These are phyloP conservation scores for Habrosyne pyritoides DNA, from an alignment of 2,888 invertebrate genomes.

Conservation along the genomic window DNA sequence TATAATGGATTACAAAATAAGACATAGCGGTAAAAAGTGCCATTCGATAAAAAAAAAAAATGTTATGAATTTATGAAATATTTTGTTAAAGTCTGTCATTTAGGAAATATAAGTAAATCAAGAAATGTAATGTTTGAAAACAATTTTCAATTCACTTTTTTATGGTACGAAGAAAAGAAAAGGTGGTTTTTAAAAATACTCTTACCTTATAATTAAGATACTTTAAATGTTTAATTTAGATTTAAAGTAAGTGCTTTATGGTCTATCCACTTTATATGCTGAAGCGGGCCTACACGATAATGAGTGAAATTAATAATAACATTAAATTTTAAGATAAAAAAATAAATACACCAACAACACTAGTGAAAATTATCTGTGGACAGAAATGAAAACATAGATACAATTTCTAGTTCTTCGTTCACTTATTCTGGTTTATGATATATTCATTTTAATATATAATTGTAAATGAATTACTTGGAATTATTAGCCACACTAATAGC, in stretches of 20 bases:
- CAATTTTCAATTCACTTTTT: too few relatives aligned
- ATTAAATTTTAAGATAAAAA: too few relatives aligned
- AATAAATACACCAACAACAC: background rate
- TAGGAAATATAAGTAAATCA: too few relatives aligned
- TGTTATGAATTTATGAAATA: too few relatives aligned
- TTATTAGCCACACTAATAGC: too few relatives aligned
- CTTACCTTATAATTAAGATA: slow-evolving; percentile 40
- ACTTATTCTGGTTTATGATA: too few relatives aligned
- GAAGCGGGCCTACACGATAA: slow-evolving; percentile 17
- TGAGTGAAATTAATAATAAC: too few relatives aligned
- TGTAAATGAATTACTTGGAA: too few relatives aligned
- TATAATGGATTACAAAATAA: background rate
- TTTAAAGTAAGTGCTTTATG: slow-evolving; percentile 22
- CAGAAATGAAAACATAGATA: too few relatives aligned
- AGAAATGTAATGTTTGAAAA: too few relatives aligned
- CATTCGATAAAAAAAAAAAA: background rate
- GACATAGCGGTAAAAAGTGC: background rate
- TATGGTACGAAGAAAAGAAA: slow-evolving; percentile 29
- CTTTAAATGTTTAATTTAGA: slow-evolving; percentile 16
- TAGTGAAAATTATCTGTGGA: background rate
- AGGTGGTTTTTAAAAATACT: slow-evolving; percentile 46
- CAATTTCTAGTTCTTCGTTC: background rate
- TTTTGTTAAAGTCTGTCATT: too few relatives aligned
- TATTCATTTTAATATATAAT: too few relatives aligned
- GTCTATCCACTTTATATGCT: slow-evolving; percentile 20